These are phyloP conservation scores for Lithosia quadra DNA, from an alignment of 2,888 invertebrate genomes.

Conservation along the genomic window DNA sequence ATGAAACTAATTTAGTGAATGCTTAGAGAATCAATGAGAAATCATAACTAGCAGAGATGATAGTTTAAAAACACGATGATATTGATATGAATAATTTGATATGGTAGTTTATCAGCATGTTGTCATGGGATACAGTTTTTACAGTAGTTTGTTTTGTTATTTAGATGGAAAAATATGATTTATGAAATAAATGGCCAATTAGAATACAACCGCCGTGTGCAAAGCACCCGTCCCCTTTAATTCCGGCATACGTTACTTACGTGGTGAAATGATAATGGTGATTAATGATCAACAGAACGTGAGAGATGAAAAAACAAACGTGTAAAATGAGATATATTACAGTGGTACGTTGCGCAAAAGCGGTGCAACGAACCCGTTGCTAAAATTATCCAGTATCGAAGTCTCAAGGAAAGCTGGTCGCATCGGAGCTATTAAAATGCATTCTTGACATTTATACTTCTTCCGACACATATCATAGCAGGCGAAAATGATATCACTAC, in stretches of 20 bases:
- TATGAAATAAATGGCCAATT: conserved; percentile 15
- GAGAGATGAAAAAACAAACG: conserved; percentile 44
- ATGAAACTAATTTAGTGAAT: not conserved
- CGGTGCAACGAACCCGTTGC: conserved; percentile 77
- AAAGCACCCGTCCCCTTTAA: conserved; percentile 32
- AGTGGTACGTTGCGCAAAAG: conserved; percentile 67
- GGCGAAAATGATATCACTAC: conserved; percentile 44
- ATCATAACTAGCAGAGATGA: not conserved
- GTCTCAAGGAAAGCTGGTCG: conserved; percentile 71
- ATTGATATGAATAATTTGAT: not conserved
- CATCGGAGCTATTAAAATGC: conserved; percentile 76
- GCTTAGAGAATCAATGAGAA: not conserved
- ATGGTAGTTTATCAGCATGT: not conserved
- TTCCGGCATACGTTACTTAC: conserved; percentile 33
- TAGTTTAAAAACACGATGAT: not conserved
- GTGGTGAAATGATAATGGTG: conserved; percentile 45
- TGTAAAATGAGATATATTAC: conserved; percentile 57
- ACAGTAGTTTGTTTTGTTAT: not conserved
- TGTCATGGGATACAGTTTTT: not conserved
- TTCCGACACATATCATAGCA: conserved; percentile 60
- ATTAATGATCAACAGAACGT: conserved; percentile 41
- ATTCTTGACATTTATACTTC: conserved; percentile 74
- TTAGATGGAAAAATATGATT: conserved; percentile 13
- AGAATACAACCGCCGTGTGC: conserved; percentile 27
- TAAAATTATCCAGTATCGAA: conserved; percentile 73